Evolutionary conservation across 2,888 invertebrate genomes (phyloP).

Genomic region (Lobophora halterata): DNA sequence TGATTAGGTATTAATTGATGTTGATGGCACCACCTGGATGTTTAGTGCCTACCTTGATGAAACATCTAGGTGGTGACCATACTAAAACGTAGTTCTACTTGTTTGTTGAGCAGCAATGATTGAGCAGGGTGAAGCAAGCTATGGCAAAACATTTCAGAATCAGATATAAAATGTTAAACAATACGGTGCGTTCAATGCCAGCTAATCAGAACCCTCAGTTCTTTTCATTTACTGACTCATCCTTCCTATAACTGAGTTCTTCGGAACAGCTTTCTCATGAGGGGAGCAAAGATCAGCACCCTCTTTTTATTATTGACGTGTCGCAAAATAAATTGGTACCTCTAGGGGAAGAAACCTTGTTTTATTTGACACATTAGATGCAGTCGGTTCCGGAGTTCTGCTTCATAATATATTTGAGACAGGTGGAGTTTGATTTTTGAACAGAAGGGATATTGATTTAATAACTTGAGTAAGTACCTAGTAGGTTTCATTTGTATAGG

Average conservation of each 20-base stretch:
- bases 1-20: too few species aligned
- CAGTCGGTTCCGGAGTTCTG: slow-evolving; percentile 26
- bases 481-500: too few species aligned
- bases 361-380: slow-evolving; percentile 62
- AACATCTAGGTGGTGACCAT: too few species aligned
- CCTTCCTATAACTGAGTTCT: slow-evolving; percentile 32
- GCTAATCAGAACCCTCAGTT: slow-evolving; percentile 16
- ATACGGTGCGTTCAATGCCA: slow-evolving; percentile 9
- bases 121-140: too few species aligned
- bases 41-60: too few species aligned
- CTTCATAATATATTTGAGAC: slow-evolving; percentile 30
- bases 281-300: slow-evolving; percentile 62
- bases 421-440: slow-evolving; percentile 22
- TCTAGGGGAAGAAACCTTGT: slow-evolving; percentile 57
- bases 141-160: too few species aligned
- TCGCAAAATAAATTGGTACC: slow-evolving; percentile 68
- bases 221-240: slow-evolving; percentile 21
- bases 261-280: slow-evolving; percentile 52
- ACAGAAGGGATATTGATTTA: slow-evolving; percentile 12
- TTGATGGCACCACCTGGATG: too few species aligned
- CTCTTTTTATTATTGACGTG: slow-evolving; percentile 69
- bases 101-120: too few species aligned
- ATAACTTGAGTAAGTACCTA: too few species aligned
- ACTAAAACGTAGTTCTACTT: too few species aligned
- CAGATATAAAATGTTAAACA: slow-evolving; percentile 1